Evolutionary conservation across 2,888 invertebrate genomes (phyloP).

Genomic region (Pollenia amentaria): DNA sequence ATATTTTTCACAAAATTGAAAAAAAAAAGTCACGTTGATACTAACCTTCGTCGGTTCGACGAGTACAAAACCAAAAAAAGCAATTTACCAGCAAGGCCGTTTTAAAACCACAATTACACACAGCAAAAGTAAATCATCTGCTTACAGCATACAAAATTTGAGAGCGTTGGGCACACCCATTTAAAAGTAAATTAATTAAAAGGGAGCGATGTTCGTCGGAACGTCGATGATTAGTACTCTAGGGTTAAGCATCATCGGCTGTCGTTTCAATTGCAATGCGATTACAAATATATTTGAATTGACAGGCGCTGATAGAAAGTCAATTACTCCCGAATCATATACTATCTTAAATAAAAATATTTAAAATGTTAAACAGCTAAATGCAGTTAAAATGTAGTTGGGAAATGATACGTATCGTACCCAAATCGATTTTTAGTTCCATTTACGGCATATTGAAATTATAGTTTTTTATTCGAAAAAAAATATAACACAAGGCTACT

Average conservation of each 20-base stretch:
- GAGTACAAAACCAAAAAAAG: no score
- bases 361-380: slow-evolving; percentile 1
- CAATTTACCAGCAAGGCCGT: no score
- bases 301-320: slow-evolving; percentile 44
- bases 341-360: slow-evolving; percentile 1
- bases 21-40: no score
- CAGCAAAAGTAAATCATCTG: no score
- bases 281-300: slow-evolving; percentile 29
- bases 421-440: slow-evolving; percentile 66
- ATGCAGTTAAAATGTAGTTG: slow-evolving; percentile 25
- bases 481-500: background rate
- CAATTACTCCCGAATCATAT: slow-evolving; percentile 1
- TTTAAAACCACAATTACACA: no score
- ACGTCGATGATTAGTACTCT: no score
- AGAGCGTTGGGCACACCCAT: no score
- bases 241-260: slow-evolving; percentile 21
- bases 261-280: slow-evolving; percentile 33
- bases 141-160: no score
- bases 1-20: no score
- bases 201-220: no score
- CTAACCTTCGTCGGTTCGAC: no score
- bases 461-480: background rate
- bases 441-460: slow-evolving; percentile 35
- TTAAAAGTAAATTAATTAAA: no score
- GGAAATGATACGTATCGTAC: slow-evolving; percentile 50